A percentile compares a stretch with the other conserved stretches of the same genome.
These are phyloP conservation scores for Xyrichtys novacula DNA, from an alignment of 2,797 vertebrate genomes.

Conservation along the genomic window DNA sequence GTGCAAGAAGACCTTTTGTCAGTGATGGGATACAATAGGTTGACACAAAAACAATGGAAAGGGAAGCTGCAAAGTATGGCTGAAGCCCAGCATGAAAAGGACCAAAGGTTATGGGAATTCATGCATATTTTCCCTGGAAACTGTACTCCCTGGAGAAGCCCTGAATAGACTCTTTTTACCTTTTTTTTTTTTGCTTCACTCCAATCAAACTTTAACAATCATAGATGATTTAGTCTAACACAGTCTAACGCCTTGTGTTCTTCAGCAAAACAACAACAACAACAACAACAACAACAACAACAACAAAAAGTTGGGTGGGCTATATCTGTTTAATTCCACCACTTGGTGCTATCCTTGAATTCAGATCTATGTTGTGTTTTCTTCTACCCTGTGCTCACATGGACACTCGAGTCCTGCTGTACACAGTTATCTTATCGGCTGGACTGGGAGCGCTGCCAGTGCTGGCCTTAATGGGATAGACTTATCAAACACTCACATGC, in stretches of 20 bases:
- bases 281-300: no score
- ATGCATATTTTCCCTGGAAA: constrained; percentile 25
- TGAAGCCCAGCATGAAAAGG: constrained; percentile 22
- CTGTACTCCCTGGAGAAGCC: constrained; percentile 2
- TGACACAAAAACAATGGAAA: constrained; percentile 47
- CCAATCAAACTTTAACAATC: no score
- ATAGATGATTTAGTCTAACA: no score
- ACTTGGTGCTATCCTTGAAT: not conserved
- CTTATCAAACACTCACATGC: not conserved
- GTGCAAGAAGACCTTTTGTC: not conserved
- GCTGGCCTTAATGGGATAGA: constrained; percentile 8
- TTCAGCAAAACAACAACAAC: no score
- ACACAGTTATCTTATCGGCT: constrained; percentile 22
- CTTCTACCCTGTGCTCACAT: constrained; percentile 6
- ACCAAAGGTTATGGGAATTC: constrained; percentile 52
- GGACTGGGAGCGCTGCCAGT: constrained; percentile 38
- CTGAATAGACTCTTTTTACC: not conserved
- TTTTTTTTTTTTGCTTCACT: no score
- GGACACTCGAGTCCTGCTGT: constrained; percentile 12
- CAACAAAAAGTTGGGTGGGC: no score
- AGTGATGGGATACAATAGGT: constrained; percentile 32
- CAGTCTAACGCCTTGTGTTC: not conserved
- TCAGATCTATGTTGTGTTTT: constrained; percentile 14
- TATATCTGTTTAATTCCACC: constrained; percentile 5
- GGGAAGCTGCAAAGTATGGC: constrained; percentile 34